Evolutionary conservation across 2,888 invertebrate genomes (phyloP).

Genomic region (Ametastegia equiseti): DNA sequence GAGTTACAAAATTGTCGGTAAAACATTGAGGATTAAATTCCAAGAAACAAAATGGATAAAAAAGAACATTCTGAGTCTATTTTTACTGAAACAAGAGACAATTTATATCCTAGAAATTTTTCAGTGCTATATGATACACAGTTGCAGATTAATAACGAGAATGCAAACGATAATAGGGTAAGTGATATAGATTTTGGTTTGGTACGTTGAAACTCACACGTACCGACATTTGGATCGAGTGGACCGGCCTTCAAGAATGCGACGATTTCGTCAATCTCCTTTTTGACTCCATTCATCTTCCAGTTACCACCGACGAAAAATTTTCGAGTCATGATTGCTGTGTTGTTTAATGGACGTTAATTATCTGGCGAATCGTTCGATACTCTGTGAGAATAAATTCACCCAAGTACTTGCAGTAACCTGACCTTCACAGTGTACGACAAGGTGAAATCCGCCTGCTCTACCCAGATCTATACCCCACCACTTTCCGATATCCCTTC

Average conservation of each 20-base stretch:
- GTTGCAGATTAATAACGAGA: background rate
- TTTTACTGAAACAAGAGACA: background rate
- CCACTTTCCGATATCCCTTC: conserved; percentile 23
- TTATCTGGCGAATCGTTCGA: background rate
- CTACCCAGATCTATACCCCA: conserved; percentile 6
- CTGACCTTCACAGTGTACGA: conserved; percentile 43
- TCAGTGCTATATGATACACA: background rate
- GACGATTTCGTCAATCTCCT: conserved; percentile 89
- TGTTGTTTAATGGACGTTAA: background rate
- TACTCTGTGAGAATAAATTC: conserved; percentile 11
- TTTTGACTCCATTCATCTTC: conserved; percentile 99
- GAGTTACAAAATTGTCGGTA: background rate
- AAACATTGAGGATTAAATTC: background rate
- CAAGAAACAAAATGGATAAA: background rate
- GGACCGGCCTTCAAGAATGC: conserved; percentile 86
- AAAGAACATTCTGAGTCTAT: background rate
- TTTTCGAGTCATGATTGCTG: conserved; percentile 84
- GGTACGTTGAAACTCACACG: conserved; percentile 57
- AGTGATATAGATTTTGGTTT: background rate
- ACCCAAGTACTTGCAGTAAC: background rate
- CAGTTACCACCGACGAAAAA: conserved; percentile 99
- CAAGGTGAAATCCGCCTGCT: conserved; percentile 43
- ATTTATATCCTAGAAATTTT: conserved; percentile 8
- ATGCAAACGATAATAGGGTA: background rate
- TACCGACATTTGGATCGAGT: conserved; percentile 89